Evolutionary conservation across 2,113 vertebrate species (phyloP).

Genomic region (Natator depressus): DNA sequence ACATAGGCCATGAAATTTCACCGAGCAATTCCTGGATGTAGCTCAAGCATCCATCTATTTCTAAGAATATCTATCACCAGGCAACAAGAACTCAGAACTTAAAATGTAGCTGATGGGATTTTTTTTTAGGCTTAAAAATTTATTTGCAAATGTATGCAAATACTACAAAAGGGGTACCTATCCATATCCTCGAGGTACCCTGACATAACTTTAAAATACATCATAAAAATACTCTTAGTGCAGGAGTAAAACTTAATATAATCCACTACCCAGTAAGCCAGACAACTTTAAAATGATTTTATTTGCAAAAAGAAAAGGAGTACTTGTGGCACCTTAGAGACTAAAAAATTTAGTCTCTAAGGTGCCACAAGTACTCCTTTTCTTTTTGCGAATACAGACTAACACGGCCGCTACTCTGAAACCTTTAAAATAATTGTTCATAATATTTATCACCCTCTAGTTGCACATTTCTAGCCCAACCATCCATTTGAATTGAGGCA

Average conservation of each 20-base stretch:
- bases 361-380: no score
- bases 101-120: neutral
- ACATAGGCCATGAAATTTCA: neutral
- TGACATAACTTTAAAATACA: constrained; percentile 14
- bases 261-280: constrained; percentile 7
- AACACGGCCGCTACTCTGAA: no score
- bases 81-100: neutral
- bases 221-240: neutral
- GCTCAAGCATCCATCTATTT: constrained; percentile 32
- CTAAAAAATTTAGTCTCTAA: no score
- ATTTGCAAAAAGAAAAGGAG: no score
- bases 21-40: neutral
- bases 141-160: neutral
- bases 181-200: neutral
- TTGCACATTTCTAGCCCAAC: constrained; percentile 26
- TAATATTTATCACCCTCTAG: constrained; percentile 37
- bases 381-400: no score
- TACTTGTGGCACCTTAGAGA: no score
- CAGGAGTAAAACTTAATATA: constrained; percentile 44
- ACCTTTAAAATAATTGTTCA: neutral
- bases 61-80: constrained; percentile 1
- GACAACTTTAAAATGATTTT: neutral
- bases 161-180: neutral
- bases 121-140: neutral
- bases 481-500: constrained; percentile 47